Evolutionary conservation across 1,140 invertebrate species (phyloP).

Genomic region (Pentalonia nigronervosa): DNA sequence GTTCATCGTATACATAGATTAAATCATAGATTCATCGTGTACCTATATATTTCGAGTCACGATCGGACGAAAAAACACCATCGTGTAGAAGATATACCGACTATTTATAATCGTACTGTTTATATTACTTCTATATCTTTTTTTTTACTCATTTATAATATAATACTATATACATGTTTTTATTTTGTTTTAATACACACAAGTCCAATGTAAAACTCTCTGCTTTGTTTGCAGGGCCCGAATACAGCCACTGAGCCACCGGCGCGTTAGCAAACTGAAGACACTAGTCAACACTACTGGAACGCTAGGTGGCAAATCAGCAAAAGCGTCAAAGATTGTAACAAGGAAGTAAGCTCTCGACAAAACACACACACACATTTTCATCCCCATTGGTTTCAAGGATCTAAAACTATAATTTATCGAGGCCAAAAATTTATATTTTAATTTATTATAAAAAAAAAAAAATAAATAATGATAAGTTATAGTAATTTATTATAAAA

Average conservation of each 20-base stretch:
- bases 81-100: background rate
- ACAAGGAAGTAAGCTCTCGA: slow-evolving; percentile 50
- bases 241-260: background rate
- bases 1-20: slow-evolving; percentile 6
- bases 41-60: background rate
- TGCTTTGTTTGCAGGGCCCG: background rate
- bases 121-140: background rate
- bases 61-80: background rate
- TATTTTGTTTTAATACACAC: background rate
- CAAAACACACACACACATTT: slow-evolving; percentile 15
- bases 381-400: slow-evolving; percentile 13
- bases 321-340: slow-evolving; percentile 33
- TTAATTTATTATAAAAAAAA: background rate
- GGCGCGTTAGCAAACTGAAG: background rate
- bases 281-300: slow-evolving; percentile 30
- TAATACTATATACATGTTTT: background rate
- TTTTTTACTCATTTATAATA: background rate
- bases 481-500: slow-evolving; percentile 11
- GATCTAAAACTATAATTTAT: slow-evolving; percentile 3
- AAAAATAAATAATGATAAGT: background rate
- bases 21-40: background rate
- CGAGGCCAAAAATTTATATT: slow-evolving; percentile 9
- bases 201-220: background rate
- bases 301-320: background rate
- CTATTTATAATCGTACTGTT: slow-evolving; percentile 10